Evolutionary conservation across 1,140 invertebrate genomes (phyloP).

Genomic region (Paracyclopina nana): DNA sequence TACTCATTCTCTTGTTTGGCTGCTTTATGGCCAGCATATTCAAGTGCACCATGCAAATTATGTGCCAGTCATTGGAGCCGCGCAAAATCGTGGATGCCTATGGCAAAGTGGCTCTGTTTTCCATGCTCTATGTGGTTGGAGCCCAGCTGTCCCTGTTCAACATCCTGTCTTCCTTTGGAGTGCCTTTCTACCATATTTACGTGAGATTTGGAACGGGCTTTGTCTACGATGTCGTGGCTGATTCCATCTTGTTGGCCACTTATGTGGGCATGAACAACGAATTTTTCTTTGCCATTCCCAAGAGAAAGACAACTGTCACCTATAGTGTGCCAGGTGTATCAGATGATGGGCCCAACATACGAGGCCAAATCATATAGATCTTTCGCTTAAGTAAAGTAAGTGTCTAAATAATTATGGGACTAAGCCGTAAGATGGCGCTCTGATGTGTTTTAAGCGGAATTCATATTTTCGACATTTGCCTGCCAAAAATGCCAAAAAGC

Average conservation of each 20-base stretch:
- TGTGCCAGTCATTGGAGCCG: constrained; percentile 10
- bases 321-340: constrained; percentile 13
- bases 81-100: constrained; percentile 7
- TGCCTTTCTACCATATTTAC: constrained; percentile 14
- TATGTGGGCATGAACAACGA: constrained; percentile 15
- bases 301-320: constrained; percentile 11
- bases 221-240: constrained; percentile 14
- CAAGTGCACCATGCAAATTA: constrained; percentile 5
- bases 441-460: too few species aligned
- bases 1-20: constrained; percentile 14
- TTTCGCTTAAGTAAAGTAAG: too few species aligned
- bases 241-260: constrained; percentile 7
- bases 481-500: too few species aligned
- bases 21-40: background rate
- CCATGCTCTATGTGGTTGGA: constrained; percentile 10
- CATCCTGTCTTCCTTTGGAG: constrained; percentile 9
- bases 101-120: constrained; percentile 11
- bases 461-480: too few species aligned
- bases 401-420: too few species aligned
- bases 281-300: constrained; percentile 15
- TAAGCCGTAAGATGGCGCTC: too few species aligned
- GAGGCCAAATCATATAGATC: background rate
- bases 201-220: constrained; percentile 12
- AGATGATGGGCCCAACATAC: background rate
- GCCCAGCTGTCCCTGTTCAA: constrained; percentile 12